phyloP scores from a whole-genome alignment of 2,113 vertebrate genomes.

The Garra rufa region DNA sequence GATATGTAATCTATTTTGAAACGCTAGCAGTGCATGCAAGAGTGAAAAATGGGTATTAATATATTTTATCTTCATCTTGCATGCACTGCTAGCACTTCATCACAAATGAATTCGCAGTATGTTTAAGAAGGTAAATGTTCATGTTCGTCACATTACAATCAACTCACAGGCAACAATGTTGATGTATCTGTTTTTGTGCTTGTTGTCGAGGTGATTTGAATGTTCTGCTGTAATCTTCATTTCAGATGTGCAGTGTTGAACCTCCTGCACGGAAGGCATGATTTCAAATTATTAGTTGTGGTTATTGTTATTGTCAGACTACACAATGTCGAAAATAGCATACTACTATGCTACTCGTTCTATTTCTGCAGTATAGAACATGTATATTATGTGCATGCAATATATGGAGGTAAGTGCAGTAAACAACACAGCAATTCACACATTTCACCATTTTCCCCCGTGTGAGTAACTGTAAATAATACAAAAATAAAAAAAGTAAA shows the following conservation, averaged over 20 bases:
- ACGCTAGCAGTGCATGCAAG: neutral
- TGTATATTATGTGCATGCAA: neutral
- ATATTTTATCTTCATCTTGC: neutral
- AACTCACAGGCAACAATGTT: conserved; percentile 99
- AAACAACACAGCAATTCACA: neutral
- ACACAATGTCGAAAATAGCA: neutral
- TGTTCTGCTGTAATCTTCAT: conserved; percentile 99
- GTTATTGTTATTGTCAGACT: neutral
- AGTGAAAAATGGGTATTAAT: conserved; percentile 4
- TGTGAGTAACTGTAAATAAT: too few relatives aligned
- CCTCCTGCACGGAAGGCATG: conserved; percentile 80
- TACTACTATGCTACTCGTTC: neutral
- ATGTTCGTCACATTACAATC: neutral
- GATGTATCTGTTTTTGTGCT: conserved; percentile 99
- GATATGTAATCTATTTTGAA: conserved; percentile 10
- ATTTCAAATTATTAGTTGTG: neutral
- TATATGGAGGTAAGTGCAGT: neutral
- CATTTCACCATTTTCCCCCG: too few relatives aligned
- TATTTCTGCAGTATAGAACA: neutral
- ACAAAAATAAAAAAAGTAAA: too few relatives aligned
- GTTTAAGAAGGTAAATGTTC: conserved; percentile 8
- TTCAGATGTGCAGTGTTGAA: conserved; percentile 92
- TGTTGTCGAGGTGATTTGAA: conserved; percentile 98
- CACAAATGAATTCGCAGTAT: neutral
- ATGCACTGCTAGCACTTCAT: neutral